Base-by-base conservation (phyloP, 1,140 invertebrate genomes). In the Bombus impatiens region DNA sequence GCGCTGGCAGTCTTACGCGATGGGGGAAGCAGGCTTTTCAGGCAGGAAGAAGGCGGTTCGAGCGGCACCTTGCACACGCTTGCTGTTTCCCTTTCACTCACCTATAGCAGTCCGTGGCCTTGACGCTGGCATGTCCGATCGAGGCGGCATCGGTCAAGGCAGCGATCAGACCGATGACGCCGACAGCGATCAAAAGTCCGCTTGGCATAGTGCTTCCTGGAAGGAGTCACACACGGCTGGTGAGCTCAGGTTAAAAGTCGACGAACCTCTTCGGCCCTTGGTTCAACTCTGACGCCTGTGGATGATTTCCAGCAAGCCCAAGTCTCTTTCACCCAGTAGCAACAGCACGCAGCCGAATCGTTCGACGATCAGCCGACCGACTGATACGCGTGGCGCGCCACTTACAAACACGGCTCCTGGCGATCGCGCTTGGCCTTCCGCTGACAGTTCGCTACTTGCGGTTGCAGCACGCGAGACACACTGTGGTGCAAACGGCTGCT, bases 71-170 rank as follows among this genome's bases (percentile, higher is more conserved):
- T 44, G 57, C 62, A 65, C 62, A 65, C 68, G 42, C 70, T 76
- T 57, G 72, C 57, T 40, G 70, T 76, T 86, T 79, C 67, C 84
- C 87, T 88, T 88, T 89, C 72, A 87, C 91, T 90, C 79, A 92
- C 91, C 91, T 92, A 44, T 90, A 35, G 65, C 91, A 92, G 71
- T 92, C 91, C 70, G n/a, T 65, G n/a, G 86, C 78, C n/a, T 87
- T 87, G 32, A 35, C 6, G 13, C 2, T 53, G 44, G 44, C 22
- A 13, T 70, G 53, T 0, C 76, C 76, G 40, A 87, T 84, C 10
- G 81, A 75, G 10, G 86, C 86, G 3, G 82, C 80, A 62, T 85
- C 62, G 84, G 72, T 82, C 59, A 86, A 68, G 79, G 79, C 62
- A 62, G 79, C 62, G 67, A 78, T 72, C 32, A 68, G 40, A 44